Evolutionary conservation across 1,140 invertebrate species (phyloP).

Genomic region (Euglossa dilemma): DNA sequence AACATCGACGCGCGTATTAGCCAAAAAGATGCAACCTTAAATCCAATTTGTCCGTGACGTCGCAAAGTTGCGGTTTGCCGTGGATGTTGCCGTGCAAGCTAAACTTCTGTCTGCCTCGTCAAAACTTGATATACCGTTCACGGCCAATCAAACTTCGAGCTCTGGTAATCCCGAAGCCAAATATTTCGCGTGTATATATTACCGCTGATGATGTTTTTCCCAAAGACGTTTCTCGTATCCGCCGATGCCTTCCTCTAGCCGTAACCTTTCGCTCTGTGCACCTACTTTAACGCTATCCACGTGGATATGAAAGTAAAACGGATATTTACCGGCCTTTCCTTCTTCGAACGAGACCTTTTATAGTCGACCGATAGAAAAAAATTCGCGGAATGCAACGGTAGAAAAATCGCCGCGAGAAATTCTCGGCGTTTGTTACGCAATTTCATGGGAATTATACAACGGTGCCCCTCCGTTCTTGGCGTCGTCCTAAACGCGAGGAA

Average conservation of each 20-base stretch:
- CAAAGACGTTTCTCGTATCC: conserved; percentile 64
- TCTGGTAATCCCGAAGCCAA: conserved; percentile 77
- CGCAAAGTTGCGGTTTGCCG: conserved; percentile 23
- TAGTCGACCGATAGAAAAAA: no score
- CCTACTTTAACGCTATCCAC: no score
- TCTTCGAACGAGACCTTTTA: no score
- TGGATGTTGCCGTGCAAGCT: conserved; percentile 54
- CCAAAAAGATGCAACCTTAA: conserved; percentile 5
- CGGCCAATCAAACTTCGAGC: conserved; percentile 81
- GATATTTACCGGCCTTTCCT: no score
- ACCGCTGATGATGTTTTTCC: conserved; percentile 65
- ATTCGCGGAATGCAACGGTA: no score
- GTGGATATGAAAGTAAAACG: no score
- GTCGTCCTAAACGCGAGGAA: background rate
- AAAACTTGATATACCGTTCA: conserved; percentile 80
- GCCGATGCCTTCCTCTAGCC: no score
- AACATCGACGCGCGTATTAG: background rate
- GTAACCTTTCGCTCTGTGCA: no score
- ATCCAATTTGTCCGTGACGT: conserved; percentile 30
- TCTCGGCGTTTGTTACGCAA: no score
- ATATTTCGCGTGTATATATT: conserved; percentile 77
- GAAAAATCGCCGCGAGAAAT: no score
- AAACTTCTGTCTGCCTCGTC: conserved; percentile 72
- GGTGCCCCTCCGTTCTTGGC: no score
- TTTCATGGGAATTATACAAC: no score